Conservation (phyloP, 2,797 vertebrate species). For the Anisognathus igniventris region DNA sequence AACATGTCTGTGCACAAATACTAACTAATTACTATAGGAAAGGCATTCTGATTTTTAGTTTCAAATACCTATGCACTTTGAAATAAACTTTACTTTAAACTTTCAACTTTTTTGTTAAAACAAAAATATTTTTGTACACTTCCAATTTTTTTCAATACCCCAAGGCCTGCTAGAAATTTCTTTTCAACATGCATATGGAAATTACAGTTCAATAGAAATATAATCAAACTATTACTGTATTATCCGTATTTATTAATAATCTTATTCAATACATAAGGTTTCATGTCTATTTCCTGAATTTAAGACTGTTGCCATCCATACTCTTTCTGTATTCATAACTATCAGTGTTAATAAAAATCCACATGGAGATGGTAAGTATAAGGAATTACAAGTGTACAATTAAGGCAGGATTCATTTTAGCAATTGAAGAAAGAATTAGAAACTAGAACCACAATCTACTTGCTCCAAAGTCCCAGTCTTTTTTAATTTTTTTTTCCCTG, state of each 20-base stretch:
- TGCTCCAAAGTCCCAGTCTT: background rate
- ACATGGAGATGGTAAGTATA: background rate
- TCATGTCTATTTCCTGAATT: background rate
- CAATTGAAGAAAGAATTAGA: background rate
- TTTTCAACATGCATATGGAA: background rate
- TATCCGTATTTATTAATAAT: background rate
- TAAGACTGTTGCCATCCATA: background rate
- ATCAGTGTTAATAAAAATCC: background rate
- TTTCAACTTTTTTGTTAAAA: background rate
- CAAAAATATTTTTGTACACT: background rate
- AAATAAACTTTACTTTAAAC: background rate
- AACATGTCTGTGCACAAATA: background rate
- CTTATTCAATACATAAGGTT: background rate
- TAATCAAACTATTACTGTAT: background rate
- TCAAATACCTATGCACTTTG: background rate
- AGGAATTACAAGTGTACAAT: background rate
- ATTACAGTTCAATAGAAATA: background rate
- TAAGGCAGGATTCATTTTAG: background rate
- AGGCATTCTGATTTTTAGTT: background rate
- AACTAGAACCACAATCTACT: background rate
- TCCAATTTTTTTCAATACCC: background rate
- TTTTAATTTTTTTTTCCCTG: fast-evolving
- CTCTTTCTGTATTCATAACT: background rate
- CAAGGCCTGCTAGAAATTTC: background rate
- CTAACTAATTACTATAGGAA: background rate